Evolutionary conservation across 2,888 invertebrate species (phyloP).

Genomic region (Physocephala rufipes): DNA sequence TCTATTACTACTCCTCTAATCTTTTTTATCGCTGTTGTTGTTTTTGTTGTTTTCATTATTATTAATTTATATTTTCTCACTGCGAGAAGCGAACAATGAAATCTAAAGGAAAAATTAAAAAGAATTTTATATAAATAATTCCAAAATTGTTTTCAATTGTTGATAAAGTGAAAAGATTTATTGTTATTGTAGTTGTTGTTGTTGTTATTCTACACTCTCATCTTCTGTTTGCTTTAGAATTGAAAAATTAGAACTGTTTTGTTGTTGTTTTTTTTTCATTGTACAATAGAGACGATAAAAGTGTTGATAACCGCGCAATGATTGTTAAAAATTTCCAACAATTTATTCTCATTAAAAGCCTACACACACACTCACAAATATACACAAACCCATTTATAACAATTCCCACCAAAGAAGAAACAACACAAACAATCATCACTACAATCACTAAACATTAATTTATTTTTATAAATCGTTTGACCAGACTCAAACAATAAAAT

Average conservation of each 20-base stretch:
- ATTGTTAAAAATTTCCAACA: constrained; percentile 19
- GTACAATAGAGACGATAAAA: too few species aligned
- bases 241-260: neutral
- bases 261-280: too few species aligned
- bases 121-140: too few species aligned
- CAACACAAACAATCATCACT: neutral
- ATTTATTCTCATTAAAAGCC: constrained; percentile 11
- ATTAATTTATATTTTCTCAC: too few species aligned
- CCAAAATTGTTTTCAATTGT: neutral
- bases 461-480: constrained; percentile 9
- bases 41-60: neutral
- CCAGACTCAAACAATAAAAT: constrained; percentile 7
- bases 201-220: too few species aligned
- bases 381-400: neutral
- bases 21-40: neutral
- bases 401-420: neutral
- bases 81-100: too few species aligned
- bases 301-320: neutral
- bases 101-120: too few species aligned
- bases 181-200: neutral
- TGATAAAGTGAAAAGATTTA: neutral
- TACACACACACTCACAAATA: neutral
- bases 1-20: neutral
- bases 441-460: neutral
- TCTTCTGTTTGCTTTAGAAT: neutral